These are phyloP conservation scores for Geococcyx californianus DNA, from an alignment of 2,113 vertebrate genomes.

Conservation along the genomic window DNA sequence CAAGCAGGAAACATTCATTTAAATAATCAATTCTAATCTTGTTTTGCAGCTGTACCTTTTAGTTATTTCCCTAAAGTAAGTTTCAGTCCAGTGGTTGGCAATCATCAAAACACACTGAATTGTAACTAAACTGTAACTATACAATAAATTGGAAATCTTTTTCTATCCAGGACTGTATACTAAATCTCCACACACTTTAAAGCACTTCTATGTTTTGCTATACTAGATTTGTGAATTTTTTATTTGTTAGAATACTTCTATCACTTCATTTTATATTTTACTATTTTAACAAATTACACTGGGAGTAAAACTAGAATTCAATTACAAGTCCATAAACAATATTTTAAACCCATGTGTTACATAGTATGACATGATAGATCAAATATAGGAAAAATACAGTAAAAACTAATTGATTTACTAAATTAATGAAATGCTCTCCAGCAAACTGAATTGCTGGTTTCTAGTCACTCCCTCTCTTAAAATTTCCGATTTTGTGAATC, in stretches of 20 bases:
- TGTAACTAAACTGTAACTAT: slow-evolving; percentile 23
- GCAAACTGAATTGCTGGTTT: neutral
- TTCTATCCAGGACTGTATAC: neutral
- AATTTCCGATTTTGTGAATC: neutral
- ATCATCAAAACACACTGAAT: slow-evolving; percentile 32
- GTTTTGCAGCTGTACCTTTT: slow-evolving; percentile 50
- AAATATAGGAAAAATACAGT: neutral
- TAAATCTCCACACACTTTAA: neutral
- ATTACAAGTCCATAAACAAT: neutral
- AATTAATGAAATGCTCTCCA: neutral
- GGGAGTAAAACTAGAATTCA: neutral
- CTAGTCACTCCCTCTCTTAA: neutral
- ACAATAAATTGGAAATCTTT: neutral
- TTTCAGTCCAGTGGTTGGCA: slow-evolving; percentile 24
- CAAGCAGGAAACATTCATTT: slow-evolving; percentile 59
- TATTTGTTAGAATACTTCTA: neutral
- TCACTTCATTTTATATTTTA: neutral
- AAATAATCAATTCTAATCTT: slow-evolving; percentile 64
- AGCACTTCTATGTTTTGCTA: neutral
- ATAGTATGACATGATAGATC: neutral
- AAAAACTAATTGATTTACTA: neutral
- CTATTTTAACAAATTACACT: neutral
- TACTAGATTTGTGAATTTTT: neutral
- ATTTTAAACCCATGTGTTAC: neutral
- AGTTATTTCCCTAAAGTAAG: slow-evolving; percentile 36